Evolutionary conservation across 2,888 invertebrate genomes (phyloP), one percentile per base, ranked within the genome.

Genomic region (Gandaritis pyraliata): DNA sequence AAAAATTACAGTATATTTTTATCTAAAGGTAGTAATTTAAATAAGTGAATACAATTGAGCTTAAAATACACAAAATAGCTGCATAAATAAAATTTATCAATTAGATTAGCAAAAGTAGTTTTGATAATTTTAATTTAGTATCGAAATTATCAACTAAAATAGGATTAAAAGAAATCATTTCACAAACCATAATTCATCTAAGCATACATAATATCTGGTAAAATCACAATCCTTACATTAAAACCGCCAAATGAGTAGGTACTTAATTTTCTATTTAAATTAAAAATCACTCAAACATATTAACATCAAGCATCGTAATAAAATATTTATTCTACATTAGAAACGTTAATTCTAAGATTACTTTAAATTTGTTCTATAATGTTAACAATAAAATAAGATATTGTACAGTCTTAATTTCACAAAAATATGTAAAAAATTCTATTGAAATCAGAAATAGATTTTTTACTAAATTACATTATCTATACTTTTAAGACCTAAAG

Each of bases 361-460:
- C 18, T 12, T 53, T 51, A 57, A 30, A 51, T 65, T 67, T 62
- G 55, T 58, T 63, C 68, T 69, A 65, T 51, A 50, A 65, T 50
- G 47, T 62, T 46, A 63, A 62, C 57, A 64, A 49, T 62, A 46
- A 65, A 58, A 63, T 56, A 68, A 66, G 59, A 68, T 81, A 81
- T 77, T 71, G 79, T 83, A 87, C 87, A 88, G 88, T 88, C 88
- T 87, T 84, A 83, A 83, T 80, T 85, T 80, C 79, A 78, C 81
- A 78, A 78, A 80, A 80, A 72, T 73, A 69, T 68, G 61, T 60
- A 60, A 65, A 67, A 62, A 52, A 66, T 55, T 62, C 65, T 68
- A 69, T 62, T 60, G 58, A 69, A 69, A 69, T 65, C 52, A 46
- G 58, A 66, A 65, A 58, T 63, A 66, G 58, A 65, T 60, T 65